phyloP scores from a whole-genome alignment of 1,140 invertebrate species.

The Anagrus nilaparvatae region DNA sequence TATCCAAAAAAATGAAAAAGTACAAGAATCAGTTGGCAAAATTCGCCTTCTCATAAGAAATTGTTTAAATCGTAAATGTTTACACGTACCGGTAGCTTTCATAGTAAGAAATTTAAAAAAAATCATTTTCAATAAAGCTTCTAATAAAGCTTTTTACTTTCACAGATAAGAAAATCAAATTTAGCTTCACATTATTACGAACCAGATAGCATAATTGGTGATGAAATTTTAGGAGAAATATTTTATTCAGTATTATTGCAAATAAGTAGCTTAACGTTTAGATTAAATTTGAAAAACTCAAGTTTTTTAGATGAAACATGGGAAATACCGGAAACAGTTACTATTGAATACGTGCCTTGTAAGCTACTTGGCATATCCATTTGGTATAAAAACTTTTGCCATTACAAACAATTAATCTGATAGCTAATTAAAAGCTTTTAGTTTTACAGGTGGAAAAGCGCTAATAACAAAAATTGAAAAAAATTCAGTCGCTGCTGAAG shows the following conservation, averaged over 20 bases:
- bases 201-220: slow-evolving; percentile 39
- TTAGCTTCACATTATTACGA: slow-evolving; percentile 30
- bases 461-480: slow-evolving; percentile 43
- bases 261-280: slow-evolving; percentile 44
- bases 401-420: slow-evolving; percentile 3
- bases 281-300: slow-evolving; percentile 43
- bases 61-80: slow-evolving; percentile 45
- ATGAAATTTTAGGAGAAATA: slow-evolving; percentile 50
- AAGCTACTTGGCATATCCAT: slow-evolving; percentile 45
- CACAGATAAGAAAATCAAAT: slow-evolving; percentile 26
- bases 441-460: slow-evolving; percentile 45
- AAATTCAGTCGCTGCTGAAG: slow-evolving; percentile 47
- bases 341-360: slow-evolving; percentile 47
- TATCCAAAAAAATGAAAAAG: slow-evolving; percentile 35
- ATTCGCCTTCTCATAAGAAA: slow-evolving; percentile 46
- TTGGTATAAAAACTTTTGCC: slow-evolving; percentile 31
- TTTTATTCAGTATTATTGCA: slow-evolving; percentile 47
- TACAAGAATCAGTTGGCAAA: slow-evolving; percentile 40
- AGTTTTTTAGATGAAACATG: slow-evolving; percentile 48
- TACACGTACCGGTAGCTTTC: slow-evolving; percentile 45
- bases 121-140: background rate
- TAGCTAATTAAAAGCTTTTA: slow-evolving; percentile 20
- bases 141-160: slow-evolving; percentile 5
- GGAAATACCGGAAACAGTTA: slow-evolving; percentile 39
- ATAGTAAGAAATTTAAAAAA: slow-evolving; percentile 35